phyloP scores from a whole-genome alignment of 2,888 invertebrate species.

The Meloe dianella region DNA sequence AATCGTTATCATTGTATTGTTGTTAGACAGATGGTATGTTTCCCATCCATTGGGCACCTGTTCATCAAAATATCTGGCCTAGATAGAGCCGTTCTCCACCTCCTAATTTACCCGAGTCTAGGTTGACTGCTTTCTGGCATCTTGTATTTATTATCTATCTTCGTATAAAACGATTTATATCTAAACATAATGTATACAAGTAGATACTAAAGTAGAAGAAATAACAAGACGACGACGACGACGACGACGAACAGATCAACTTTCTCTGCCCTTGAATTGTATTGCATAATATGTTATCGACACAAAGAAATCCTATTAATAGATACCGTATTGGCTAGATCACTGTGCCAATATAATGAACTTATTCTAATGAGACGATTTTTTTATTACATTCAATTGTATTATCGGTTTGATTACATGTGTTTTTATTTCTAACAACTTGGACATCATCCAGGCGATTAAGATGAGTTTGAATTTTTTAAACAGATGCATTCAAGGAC shows the following conservation, averaged over 20 bases:
- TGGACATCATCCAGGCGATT: neutral
- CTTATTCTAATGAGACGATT: no score
- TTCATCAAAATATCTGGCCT: constrained; percentile 30
- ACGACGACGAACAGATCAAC: constrained; percentile 41
- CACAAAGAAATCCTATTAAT: constrained; percentile 50
- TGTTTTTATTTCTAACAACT: neutral
- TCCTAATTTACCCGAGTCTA: neutral
- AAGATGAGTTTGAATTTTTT: neutral
- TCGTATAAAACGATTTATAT: constrained; percentile 7
- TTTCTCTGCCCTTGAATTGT: constrained; percentile 55
- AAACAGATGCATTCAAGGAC: constrained; percentile 28
- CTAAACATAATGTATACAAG: neutral
- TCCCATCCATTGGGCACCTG: constrained; percentile 37
- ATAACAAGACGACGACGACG: neutral
- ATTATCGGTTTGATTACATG: neutral
- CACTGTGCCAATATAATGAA: constrained; percentile 45
- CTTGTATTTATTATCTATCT: neutral
- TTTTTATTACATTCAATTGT: no score
- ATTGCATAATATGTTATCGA: constrained; percentile 51
- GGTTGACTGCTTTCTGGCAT: constrained; percentile 5
- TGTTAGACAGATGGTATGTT: constrained; percentile 25
- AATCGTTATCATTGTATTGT: neutral
- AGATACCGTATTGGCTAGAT: constrained; percentile 46
- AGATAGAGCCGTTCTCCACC: constrained; percentile 21
- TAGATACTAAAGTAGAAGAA: neutral